These are phyloP conservation scores for Podarcis cretensis DNA, from an alignment of 2,113 vertebrate species.

Conservation along the genomic window DNA sequence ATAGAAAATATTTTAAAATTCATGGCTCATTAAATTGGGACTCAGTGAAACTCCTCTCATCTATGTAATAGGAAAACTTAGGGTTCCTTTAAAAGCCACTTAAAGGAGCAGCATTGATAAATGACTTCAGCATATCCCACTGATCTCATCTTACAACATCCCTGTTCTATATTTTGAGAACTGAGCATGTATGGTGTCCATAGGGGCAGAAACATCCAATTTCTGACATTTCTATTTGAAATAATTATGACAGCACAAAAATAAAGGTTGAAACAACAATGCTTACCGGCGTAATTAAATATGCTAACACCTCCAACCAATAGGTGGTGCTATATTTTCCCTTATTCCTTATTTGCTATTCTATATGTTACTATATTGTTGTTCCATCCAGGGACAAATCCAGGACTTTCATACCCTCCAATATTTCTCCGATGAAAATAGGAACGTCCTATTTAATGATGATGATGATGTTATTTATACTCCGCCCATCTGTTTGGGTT, in stretches of 20 bases:
- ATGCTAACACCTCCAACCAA: background rate
- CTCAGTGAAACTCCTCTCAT: background rate
- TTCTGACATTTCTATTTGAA: background rate
- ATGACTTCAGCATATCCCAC: background rate
- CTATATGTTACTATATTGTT: background rate
- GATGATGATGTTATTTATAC: too few species aligned
- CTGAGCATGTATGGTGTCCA: background rate
- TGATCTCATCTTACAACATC: background rate
- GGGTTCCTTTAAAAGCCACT: background rate
- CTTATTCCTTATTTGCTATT: background rate
- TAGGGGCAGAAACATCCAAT: background rate
- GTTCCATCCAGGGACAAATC: background rate
- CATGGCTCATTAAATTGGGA: background rate
- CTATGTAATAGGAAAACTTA: background rate
- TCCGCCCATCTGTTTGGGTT: too few species aligned
- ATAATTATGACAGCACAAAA: background rate
- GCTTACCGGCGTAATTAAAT: background rate
- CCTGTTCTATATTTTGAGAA: background rate
- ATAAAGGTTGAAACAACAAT: background rate
- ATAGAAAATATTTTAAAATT: slow-evolving; percentile 16
- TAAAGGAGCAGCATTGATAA: background rate
- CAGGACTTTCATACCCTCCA: background rate
- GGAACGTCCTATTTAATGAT: too few species aligned
- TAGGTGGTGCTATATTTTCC: background rate
- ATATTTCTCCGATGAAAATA: too few species aligned